Evolutionary conservation across 1,140 invertebrate genomes (phyloP).

Genomic region (Lycorma delicatula): DNA sequence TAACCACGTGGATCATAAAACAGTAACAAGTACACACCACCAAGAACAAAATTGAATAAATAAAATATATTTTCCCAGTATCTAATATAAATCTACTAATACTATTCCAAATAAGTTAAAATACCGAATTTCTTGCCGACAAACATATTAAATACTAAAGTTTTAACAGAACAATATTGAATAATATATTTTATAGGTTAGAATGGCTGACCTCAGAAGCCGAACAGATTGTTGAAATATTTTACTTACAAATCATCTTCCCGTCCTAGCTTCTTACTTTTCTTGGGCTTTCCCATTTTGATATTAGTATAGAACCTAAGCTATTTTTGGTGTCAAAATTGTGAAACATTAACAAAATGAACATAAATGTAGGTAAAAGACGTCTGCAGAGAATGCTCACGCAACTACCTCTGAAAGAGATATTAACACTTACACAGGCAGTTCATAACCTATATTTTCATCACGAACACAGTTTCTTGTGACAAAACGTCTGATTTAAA

Average conservation of each 20-base stretch:
- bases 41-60: neutral
- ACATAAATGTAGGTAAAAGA: neutral
- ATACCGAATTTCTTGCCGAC: constrained; percentile 20
- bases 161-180: constrained; percentile 32
- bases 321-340: neutral
- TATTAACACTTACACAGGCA: no score
- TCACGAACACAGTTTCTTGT: no score
- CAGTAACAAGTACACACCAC: neutral
- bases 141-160: constrained; percentile 28
- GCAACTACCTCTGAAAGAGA: no score
- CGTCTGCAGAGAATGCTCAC: no score
- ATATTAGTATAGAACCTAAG: neutral
- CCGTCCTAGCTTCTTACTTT: constrained; percentile 52
- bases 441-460: no score
- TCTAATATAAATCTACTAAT: neutral
- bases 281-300: constrained; percentile 60
- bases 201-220: constrained; percentile 6
- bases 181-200: constrained; percentile 33
- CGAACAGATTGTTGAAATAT: constrained; percentile 24
- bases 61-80: constrained; percentile 2
- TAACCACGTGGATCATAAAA: neutral
- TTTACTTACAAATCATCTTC: constrained; percentile 52
- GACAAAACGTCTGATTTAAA: no score
- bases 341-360: constrained; percentile 1
- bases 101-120: constrained; percentile 21